phyloP scores from a whole-genome alignment of 2,797 vertebrate species.

The Helicolenus hilgendorfi region DNA sequence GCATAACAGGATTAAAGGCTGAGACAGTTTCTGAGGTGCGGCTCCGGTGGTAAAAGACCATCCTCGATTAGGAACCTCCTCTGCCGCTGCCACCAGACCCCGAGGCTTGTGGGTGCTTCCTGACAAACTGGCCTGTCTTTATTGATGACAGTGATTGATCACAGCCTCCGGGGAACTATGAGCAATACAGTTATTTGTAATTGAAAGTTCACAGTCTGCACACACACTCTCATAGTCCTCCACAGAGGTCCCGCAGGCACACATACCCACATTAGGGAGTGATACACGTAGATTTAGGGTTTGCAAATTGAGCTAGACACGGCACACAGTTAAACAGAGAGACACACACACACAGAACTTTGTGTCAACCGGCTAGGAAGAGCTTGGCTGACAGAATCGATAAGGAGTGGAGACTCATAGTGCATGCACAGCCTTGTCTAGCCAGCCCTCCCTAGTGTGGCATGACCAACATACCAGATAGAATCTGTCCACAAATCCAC shows the following conservation, averaged over 20 bases:
- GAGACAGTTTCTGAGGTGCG: slow-evolving; percentile 31
- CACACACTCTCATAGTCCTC: slow-evolving; percentile 7
- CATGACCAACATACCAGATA: slow-evolving; percentile 59
- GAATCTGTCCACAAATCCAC: slow-evolving; percentile 35
- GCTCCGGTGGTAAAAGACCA: slow-evolving; percentile 48
- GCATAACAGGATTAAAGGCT: slow-evolving; percentile 49
- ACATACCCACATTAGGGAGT: slow-evolving; percentile 13
- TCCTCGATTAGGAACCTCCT: slow-evolving; percentile 45
- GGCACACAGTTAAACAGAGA: slow-evolving; percentile 10
- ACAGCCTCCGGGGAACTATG: slow-evolving; percentile 76
- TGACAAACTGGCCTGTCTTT: slow-evolving; percentile 85
- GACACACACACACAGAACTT: slow-evolving; percentile 23
- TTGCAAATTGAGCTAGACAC: slow-evolving; percentile 30
- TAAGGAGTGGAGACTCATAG: slow-evolving; percentile 68
- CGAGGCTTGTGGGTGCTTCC: slow-evolving; percentile 56
- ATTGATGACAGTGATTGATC: slow-evolving; percentile 86
- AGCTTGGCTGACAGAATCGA: slow-evolving; percentile 73
- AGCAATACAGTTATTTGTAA: slow-evolving; percentile 88
- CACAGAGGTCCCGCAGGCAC: background rate
- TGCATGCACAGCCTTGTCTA: slow-evolving; percentile 58
- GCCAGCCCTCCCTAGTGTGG: slow-evolving; percentile 30
- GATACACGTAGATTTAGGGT: background rate
- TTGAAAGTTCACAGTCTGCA: slow-evolving; percentile 77
- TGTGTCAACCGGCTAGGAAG: slow-evolving; percentile 43
- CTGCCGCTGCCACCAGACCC: slow-evolving; percentile 30